Conservation (phyloP, 2,113 vertebrate genomes). For the Prunella himalayana region DNA sequence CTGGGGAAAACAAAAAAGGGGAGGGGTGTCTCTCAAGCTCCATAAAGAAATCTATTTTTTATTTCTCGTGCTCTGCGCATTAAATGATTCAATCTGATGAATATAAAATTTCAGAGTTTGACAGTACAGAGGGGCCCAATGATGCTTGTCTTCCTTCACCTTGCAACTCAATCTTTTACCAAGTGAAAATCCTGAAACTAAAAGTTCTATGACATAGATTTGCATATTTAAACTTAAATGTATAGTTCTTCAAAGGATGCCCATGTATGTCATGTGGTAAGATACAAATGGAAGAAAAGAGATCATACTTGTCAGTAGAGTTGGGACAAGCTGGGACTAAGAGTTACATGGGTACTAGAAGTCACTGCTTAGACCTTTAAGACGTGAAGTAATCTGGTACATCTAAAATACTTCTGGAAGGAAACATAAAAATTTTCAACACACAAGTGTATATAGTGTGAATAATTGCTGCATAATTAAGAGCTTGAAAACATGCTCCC, state of each 20-base stretch:
- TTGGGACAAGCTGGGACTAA: background rate
- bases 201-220: background rate
- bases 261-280: background rate
- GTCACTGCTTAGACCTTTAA: background rate
- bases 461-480: background rate
- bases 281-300: background rate
- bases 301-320: background rate
- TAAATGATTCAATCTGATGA: background rate
- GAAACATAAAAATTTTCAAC: background rate
- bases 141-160: background rate
- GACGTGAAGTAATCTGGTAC: background rate
- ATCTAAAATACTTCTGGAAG: background rate
- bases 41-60: background rate
- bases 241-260: background rate
- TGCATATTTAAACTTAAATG: background rate
- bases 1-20: background rate
- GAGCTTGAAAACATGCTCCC: background rate
- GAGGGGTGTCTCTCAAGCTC: accelerated
- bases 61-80: background rate
- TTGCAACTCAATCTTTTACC: background rate
- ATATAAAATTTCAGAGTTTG: background rate
- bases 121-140: background rate
- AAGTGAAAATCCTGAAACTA: background rate
- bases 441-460: background rate
- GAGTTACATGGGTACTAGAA: background rate